Conservation (phyloP, 1,140 invertebrate species). For the Marisa cornuarietis region DNA sequence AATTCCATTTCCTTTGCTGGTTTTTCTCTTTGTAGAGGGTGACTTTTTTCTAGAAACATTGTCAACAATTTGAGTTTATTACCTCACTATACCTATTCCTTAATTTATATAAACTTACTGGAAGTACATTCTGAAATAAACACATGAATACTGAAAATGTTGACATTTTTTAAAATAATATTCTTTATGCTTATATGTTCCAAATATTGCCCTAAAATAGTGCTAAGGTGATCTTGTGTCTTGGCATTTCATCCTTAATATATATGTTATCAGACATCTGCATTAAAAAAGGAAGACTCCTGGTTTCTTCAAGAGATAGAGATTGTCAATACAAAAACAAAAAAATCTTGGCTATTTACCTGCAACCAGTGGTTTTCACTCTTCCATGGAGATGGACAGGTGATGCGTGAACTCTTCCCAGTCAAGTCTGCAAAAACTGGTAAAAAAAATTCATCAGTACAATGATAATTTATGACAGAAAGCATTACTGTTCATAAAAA, state of each 20-base stretch:
- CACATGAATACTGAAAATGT: too few relatives aligned
- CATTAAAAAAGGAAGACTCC: constrained; percentile 59
- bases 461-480: too few relatives aligned
- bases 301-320: constrained; percentile 65
- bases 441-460: constrained; percentile 23
- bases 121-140: too few relatives aligned
- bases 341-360: constrained; percentile 62
- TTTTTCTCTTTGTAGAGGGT: too few relatives aligned
- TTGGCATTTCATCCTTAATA: constrained; percentile 13
- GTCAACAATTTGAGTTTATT: too few relatives aligned
- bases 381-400: constrained; percentile 60
- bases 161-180: too few relatives aligned
- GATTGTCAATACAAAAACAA: constrained; percentile 60
- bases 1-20: too few relatives aligned
- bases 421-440: constrained; percentile 59
- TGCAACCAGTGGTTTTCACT: constrained; percentile 66
- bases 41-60: too few relatives aligned
- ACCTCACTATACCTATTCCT: too few relatives aligned
- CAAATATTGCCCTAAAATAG: not conserved
- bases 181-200: too few relatives aligned
- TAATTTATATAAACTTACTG: too few relatives aligned
- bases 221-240: not conserved
- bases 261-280: constrained; percentile 56
- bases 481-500: too few relatives aligned
- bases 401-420: constrained; percentile 57